Evolutionary conservation across 2,888 invertebrate species (phyloP).

Genomic region (Zygogramma bicolorata): DNA sequence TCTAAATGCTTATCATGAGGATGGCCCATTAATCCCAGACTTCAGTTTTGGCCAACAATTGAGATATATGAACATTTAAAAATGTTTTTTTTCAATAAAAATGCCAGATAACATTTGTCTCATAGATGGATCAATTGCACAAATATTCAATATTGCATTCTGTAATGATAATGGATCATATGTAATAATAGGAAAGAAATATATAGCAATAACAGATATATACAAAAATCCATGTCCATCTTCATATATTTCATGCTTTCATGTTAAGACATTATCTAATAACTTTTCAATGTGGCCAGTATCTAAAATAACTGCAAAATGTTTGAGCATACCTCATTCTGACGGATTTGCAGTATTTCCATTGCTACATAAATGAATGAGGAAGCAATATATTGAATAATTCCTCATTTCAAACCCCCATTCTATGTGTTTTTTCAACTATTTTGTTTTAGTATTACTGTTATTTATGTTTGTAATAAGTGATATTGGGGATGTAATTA

Average conservation of each 20-base stretch:
- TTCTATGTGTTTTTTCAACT: too few relatives aligned
- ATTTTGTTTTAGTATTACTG: too few relatives aligned
- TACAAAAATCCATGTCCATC: conserved; percentile 11
- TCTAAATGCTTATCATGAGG: conserved; percentile 5
- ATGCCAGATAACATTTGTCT: conserved; percentile 14
- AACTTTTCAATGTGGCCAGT: conserved; percentile 8
- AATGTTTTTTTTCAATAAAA: conserved; percentile 8
- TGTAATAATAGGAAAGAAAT: conserved; percentile 14
- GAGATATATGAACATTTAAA: conserved; percentile 4
- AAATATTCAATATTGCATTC: conserved; percentile 16
- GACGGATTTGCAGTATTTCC: conserved; percentile 16
- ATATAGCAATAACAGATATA: conserved; percentile 8
- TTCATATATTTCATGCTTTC: conserved; percentile 13
- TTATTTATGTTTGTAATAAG: too few relatives aligned
- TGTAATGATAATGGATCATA: conserved; percentile 13
- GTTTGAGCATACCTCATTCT: conserved; percentile 12
- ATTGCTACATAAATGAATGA: conserved; percentile 7
- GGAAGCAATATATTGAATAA: not conserved
- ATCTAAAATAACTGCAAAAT: conserved; percentile 9
- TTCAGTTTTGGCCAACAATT: conserved; percentile 13
- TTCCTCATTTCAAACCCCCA: conserved; percentile 6
- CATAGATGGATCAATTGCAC: conserved; percentile 13
- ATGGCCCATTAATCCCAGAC: conserved; percentile 15
- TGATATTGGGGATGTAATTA: not conserved
- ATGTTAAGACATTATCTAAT: conserved; percentile 14